Conservation (phyloP, 2,888 invertebrate genomes). For the Ormyrus labotus region DNA sequence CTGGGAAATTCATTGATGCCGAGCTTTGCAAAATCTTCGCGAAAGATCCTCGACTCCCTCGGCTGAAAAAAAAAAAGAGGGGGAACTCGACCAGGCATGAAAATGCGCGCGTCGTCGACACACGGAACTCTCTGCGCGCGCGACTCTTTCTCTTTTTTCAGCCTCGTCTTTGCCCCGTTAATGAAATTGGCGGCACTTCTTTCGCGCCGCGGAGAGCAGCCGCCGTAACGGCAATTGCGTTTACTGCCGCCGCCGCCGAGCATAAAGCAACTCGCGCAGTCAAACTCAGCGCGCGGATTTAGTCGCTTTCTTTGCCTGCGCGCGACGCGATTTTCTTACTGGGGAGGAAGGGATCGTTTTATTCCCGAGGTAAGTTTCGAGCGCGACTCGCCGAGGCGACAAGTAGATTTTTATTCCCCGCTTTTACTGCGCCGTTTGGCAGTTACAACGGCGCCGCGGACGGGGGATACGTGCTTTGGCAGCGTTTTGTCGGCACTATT, state of each 20-base stretch:
- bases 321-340: no score
- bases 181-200: constrained; percentile 32
- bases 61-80: neutral
- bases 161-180: constrained; percentile 2
- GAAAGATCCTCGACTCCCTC: neutral
- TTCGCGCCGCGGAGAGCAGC: neutral
- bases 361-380: no score
- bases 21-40: constrained; percentile 12
- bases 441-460: no score
- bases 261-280: no score
- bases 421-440: no score
- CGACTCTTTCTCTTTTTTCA: neutral
- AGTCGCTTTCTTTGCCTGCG: neutral
- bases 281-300: no score
- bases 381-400: no score
- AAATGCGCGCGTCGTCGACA: neutral
- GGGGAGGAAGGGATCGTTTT: no score
- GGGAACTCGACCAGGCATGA: neutral
- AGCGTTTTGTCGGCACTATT: no score
- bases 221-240: constrained; percentile 13
- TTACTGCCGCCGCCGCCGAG: constrained; percentile 4
- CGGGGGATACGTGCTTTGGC: no score
- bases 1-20: constrained; percentile 52
- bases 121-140: no score
- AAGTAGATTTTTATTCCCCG: no score